Evolutionary conservation across 2,888 invertebrate species (phyloP).

Genomic region (Toxonevra muliebris): DNA sequence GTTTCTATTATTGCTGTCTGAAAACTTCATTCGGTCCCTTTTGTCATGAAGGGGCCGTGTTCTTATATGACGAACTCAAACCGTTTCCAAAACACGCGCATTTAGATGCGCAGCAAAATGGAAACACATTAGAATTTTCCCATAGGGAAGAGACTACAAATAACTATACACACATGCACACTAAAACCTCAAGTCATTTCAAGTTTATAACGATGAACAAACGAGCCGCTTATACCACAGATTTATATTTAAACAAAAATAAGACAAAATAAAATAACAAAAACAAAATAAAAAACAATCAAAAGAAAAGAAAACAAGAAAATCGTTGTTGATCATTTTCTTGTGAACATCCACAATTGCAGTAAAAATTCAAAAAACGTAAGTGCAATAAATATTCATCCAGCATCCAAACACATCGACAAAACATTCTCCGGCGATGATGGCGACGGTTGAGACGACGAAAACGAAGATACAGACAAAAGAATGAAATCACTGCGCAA

Average conservation of each 20-base stretch:
- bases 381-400: conserved; percentile 34
- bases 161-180: conserved; percentile 1
- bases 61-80: no score
- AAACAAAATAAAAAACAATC: neutral
- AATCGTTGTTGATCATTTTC: conserved; percentile 33
- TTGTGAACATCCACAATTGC: conserved; percentile 27
- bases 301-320: conserved; percentile 13
- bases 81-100: no score
- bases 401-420: neutral
- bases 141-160: neutral
- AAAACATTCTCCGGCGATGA: neutral
- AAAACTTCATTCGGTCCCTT: no score
- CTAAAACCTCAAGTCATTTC: conserved; percentile 29
- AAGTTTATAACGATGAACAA: conserved; percentile 36
- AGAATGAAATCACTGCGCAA: conserved; percentile 33
- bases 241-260: conserved; percentile 20
- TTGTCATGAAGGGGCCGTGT: no score
- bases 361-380: conserved; percentile 32
- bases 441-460: conserved; percentile 18
- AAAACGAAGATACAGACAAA: neutral
- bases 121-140: no score
- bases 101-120: no score
- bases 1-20: no score
- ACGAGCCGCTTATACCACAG: conserved; percentile 31
- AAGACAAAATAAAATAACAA: conserved; percentile 4